Conservation (phyloP, 2,888 invertebrate species). For the Petrophora chlorosata region DNA sequence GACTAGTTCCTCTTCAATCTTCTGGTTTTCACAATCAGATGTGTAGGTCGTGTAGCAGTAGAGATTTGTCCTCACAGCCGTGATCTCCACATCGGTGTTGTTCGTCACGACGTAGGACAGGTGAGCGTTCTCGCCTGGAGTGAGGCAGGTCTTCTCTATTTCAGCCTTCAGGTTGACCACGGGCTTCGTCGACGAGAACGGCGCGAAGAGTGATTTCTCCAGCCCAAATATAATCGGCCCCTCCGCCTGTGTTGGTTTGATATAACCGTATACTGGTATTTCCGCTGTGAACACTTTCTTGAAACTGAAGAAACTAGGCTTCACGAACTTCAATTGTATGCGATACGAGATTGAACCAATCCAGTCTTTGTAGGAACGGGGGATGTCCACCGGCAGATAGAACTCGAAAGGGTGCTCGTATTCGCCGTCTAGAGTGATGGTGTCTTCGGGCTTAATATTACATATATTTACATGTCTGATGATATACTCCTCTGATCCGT, state of each 20-base stretch:
- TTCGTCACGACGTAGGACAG: conserved; percentile 20
- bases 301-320: conserved; percentile 24
- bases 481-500: conserved; percentile 21
- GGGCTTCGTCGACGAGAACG: conserved; percentile 10
- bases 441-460: conserved; percentile 7
- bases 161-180: conserved; percentile 21
- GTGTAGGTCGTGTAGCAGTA: conserved; percentile 23
- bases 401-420: conserved; percentile 32
- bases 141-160: conserved; percentile 16
- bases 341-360: conserved; percentile 22
- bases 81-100: conserved; percentile 19
- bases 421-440: conserved; percentile 8
- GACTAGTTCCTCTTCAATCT: neutral
- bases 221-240: conserved; percentile 28
- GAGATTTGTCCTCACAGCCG: conserved; percentile 14
- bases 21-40: conserved; percentile 8
- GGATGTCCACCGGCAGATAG: conserved; percentile 28
- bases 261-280: conserved; percentile 28
- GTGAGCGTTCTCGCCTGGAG: conserved; percentile 25
- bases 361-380: conserved; percentile 23
- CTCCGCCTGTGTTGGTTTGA: conserved; percentile 8
- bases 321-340: conserved; percentile 27
- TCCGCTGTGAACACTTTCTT: conserved; percentile 23
- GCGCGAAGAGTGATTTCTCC: conserved; percentile 26
- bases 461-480: conserved; percentile 3